phyloP scores from a whole-genome alignment of 2,888 invertebrate genomes.

The Chaetogeoica ovagalla region DNA sequence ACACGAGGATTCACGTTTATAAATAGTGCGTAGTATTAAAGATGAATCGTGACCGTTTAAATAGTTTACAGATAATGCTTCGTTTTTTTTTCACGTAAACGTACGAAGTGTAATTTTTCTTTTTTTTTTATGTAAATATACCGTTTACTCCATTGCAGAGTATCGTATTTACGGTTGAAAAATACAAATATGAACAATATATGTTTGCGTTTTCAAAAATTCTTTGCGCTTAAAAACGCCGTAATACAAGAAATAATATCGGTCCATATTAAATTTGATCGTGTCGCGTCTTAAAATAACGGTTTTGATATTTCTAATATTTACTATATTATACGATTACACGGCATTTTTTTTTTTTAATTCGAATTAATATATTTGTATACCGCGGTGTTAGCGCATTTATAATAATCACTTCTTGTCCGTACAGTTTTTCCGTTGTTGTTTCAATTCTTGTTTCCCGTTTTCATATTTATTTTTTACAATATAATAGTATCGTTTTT shows the following conservation, averaged over 20 bases:
- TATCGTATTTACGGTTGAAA: neutral
- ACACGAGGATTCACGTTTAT: no score
- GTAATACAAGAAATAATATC: neutral
- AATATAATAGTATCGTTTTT: no score
- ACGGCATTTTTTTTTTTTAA: no score
- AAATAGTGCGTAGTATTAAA: no score
- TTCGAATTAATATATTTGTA: neutral
- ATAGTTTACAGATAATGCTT: neutral
- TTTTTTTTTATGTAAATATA: neutral
- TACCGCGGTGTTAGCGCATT: neutral
- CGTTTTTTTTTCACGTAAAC: neutral
- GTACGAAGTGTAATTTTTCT: neutral
- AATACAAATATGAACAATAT: neutral
- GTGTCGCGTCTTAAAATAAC: neutral
- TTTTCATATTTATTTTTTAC: no score
- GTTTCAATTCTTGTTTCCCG: no score
- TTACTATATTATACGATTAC: no score
- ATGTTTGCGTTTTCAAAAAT: neutral
- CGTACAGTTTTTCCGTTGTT: no score
- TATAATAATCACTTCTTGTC: no score
- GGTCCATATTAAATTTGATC: neutral
- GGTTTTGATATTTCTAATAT: no score
- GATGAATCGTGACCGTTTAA: neutral
- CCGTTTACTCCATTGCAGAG: neutral
- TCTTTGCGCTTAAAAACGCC: neutral